Percentiles rank a stretch among this genome's conserved stretches.
phyloP scores from a whole-genome alignment of 2,797 vertebrate species.

The Falco naumanni region DNA sequence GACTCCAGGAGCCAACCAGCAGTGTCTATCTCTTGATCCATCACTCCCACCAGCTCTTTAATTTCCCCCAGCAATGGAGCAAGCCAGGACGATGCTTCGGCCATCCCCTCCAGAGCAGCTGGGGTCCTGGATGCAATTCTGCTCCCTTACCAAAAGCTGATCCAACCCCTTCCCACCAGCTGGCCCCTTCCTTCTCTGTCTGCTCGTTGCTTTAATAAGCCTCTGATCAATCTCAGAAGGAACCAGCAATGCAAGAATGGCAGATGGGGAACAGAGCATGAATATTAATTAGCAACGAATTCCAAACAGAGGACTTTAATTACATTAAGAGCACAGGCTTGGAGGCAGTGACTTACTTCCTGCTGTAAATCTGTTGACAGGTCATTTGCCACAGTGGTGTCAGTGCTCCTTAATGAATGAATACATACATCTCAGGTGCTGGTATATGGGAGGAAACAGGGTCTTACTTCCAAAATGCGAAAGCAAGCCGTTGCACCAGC shows the following conservation, averaged over 20 bases:
- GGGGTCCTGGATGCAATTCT: not conserved
- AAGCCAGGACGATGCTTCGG: not conserved
- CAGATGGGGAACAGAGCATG: constrained; percentile 71
- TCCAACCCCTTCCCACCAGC: not conserved
- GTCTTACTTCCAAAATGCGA: constrained; percentile 64
- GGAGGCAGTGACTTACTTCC: constrained; percentile 70
- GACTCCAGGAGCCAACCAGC: not conserved
- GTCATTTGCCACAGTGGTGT: constrained; percentile 62
- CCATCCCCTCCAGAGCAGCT: not conserved
- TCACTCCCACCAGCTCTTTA: not conserved
- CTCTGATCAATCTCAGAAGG: constrained; percentile 64
- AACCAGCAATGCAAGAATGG: constrained; percentile 63
- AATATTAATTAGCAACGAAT: constrained; percentile 76
- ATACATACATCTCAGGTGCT: constrained; percentile 54
- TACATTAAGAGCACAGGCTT: constrained; percentile 63
- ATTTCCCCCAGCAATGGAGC: not conserved
- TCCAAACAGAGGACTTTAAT: constrained; percentile 77
- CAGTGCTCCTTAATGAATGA: constrained; percentile 55
- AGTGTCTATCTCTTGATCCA: not conserved
- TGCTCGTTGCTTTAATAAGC: constrained; percentile 60
- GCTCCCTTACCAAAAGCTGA: constrained; percentile 18
- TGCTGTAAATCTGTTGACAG: constrained; percentile 69
- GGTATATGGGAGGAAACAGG: not conserved
- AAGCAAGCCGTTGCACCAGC: not conserved
- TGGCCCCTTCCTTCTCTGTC: not conserved